These are phyloP conservation scores for Ptychodera flava DNA, from an alignment of 35 echinoderm and acorn worm genomes.

Conservation along the genomic window DNA sequence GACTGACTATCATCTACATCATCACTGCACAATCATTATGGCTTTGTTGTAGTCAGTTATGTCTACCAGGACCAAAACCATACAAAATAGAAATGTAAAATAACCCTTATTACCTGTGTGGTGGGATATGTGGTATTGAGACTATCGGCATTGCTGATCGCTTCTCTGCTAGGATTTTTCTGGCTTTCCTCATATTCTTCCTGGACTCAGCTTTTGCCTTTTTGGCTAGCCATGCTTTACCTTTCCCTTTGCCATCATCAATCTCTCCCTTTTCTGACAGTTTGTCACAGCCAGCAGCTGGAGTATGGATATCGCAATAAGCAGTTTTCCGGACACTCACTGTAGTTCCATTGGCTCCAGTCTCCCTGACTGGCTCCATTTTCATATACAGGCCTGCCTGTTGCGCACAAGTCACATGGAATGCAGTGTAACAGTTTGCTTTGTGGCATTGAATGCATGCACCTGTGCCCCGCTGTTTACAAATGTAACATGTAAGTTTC, in stretches of 20 bases:
- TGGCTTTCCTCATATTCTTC: slow-evolving; percentile 97
- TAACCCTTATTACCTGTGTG: slow-evolving; percentile 89
- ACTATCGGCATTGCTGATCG: slow-evolving; percentile 97
- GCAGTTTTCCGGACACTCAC: slow-evolving; percentile 96
- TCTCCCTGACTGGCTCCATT: slow-evolving; percentile 95
- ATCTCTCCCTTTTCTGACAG: slow-evolving; percentile 53
- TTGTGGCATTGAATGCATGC: slow-evolving; percentile 99
- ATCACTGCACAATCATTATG: too few species aligned
- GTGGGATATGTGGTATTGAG: slow-evolving; percentile 93
- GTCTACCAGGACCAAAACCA: too few species aligned
- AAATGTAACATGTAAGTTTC: slow-evolving; percentile 98
- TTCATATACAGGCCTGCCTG: slow-evolving; percentile 97
- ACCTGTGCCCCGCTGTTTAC: slow-evolving; percentile 89
- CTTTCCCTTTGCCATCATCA: slow-evolving; percentile 30
- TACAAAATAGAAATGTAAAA: too few species aligned
- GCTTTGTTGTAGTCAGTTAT: too few species aligned
- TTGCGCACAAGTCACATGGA: slow-evolving; percentile 94
- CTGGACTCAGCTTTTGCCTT: slow-evolving; percentile 97
- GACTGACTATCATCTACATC: too few species aligned
- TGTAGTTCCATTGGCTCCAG: slow-evolving; percentile 85
- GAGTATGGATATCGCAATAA: slow-evolving; percentile 96
- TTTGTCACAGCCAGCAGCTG: slow-evolving; percentile 87
- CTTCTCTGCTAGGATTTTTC: slow-evolving; percentile 98
- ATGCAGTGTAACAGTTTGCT: slow-evolving; percentile 99
- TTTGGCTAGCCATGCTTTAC: slow-evolving; percentile 66